phyloP scores from a whole-genome alignment of 64 coral and sea anemone genomes.

The Hydrozoanthus tunicans region DNA sequence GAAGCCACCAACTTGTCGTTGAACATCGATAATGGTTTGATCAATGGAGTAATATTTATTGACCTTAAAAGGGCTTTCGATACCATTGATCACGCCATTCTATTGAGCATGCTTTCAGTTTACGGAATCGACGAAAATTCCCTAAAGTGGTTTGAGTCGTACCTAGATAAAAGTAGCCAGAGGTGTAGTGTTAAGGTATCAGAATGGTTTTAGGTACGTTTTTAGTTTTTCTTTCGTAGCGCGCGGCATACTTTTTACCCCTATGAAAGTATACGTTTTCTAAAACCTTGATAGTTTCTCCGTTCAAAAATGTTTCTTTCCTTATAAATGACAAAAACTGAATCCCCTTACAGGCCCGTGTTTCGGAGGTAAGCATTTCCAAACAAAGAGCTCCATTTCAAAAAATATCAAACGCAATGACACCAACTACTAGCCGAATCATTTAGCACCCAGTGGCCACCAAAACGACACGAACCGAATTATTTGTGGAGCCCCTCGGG shows the following conservation, averaged over 20 bases:
- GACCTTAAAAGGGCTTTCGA: slow-evolving; percentile 39
- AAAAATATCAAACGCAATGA: too few relatives aligned
- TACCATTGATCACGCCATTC: slow-evolving; percentile 33
- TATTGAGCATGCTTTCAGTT: slow-evolving; percentile 19
- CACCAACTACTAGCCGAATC: too few relatives aligned
- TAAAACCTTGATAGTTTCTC: too few relatives aligned
- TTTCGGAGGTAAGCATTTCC: too few relatives aligned
- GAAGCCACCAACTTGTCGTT: slow-evolving; percentile 23
- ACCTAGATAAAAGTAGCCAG: slow-evolving; percentile 21
- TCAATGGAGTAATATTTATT: slow-evolving; percentile 34
- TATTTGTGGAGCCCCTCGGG: slow-evolving; percentile 30
- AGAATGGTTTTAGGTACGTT: too few relatives aligned
- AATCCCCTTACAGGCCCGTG: too few relatives aligned
- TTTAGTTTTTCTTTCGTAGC: too few relatives aligned
- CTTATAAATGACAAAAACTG: too few relatives aligned
- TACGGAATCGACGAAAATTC: slow-evolving; percentile 15
- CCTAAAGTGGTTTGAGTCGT: slow-evolving; percentile 55
- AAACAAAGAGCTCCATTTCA: too few relatives aligned
- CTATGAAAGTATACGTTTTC: too few relatives aligned
- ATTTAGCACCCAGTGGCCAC: not conserved
- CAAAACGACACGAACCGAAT: not conserved
- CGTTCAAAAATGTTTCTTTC: too few relatives aligned
- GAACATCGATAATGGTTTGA: slow-evolving; percentile 38
- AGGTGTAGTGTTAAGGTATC: slow-evolving; percentile 25
- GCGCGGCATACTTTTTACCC: too few relatives aligned